Evolutionary conservation across 2,113 vertebrate species (phyloP).

Genomic region (Grantiella picta): DNA sequence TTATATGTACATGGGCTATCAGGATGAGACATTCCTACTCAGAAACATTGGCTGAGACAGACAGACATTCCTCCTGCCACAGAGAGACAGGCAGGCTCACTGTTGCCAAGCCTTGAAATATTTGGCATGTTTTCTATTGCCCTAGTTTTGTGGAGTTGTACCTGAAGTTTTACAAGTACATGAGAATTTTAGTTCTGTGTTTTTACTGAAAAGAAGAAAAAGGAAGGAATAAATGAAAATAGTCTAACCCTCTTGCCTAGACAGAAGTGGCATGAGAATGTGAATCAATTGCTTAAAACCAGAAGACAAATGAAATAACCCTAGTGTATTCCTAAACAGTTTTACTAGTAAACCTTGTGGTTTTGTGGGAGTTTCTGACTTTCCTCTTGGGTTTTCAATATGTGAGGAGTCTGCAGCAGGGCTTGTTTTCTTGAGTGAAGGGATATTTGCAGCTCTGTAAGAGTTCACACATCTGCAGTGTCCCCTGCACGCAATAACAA

Average conservation of each 20-base stretch:
- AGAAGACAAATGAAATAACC: neutral
- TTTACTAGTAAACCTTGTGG: neutral
- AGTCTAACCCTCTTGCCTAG: neutral
- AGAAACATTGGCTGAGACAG: conserved; percentile 33
- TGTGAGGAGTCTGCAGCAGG: neutral
- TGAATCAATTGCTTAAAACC: neutral
- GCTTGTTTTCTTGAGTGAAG: neutral
- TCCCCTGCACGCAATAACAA: neutral
- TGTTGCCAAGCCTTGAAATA: conserved; percentile 46
- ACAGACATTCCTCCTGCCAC: conserved; percentile 25
- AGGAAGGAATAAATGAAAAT: neutral
- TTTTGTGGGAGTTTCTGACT: neutral
- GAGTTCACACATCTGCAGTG: neutral
- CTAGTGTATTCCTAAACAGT: neutral
- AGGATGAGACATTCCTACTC: conserved; percentile 32
- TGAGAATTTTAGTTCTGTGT: neutral
- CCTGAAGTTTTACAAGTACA: conserved; percentile 26
- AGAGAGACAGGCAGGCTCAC: conserved; percentile 30
- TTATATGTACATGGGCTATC: conserved; percentile 29
- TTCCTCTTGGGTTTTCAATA: neutral
- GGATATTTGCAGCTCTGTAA: neutral
- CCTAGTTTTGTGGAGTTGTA: conserved; percentile 59
- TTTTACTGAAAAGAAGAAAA: neutral
- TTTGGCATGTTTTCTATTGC: conserved; percentile 45
- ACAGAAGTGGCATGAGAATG: neutral